These are phyloP conservation scores for Malurus alboscapulatus DNA, from an alignment of 2,113 vertebrate genomes.

Conservation along the genomic window DNA sequence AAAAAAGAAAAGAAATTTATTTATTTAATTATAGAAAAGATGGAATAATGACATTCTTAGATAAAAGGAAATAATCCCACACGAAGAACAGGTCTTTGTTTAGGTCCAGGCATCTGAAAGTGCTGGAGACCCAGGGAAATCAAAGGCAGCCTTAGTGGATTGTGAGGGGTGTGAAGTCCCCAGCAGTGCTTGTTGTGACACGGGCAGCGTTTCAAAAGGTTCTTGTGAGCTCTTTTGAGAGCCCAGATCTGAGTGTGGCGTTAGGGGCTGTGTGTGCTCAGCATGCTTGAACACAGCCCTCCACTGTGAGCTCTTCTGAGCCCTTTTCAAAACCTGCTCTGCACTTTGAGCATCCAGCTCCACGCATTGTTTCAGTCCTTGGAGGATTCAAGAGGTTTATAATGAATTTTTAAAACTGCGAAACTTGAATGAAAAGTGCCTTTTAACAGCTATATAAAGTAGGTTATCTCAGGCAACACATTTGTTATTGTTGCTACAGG, in stretches of 20 bases:
- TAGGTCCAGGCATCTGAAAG: not conserved
- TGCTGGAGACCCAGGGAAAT: slow-evolving; percentile 9
- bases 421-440: slow-evolving; percentile 53
- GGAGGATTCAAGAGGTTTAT: slow-evolving; percentile 54
- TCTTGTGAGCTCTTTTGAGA: slow-evolving; percentile 54
- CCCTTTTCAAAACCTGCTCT: slow-evolving; percentile 15
- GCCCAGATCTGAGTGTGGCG: slow-evolving; percentile 17
- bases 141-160: slow-evolving; percentile 40
- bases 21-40: not conserved
- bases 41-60: not conserved
- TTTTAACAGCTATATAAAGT: slow-evolving; percentile 57
- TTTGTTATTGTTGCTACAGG: slow-evolving; percentile 70
- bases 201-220: slow-evolving; percentile 22
- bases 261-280: slow-evolving; percentile 43
- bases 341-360: slow-evolving; percentile 15
- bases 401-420: slow-evolving; percentile 57
- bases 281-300: slow-evolving; percentile 32
- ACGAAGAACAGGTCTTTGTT: not conserved
- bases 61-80: slow-evolving; percentile 1
- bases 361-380: slow-evolving; percentile 42
- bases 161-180: slow-evolving; percentile 15
- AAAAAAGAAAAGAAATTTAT: too few species aligned
- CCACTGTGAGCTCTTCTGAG: not conserved
- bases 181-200: slow-evolving; percentile 28
- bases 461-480: slow-evolving; percentile 63